A percentile compares a stretch with the other conserved stretches of the same genome.
phyloP scores from a whole-genome alignment of 2,797 vertebrate genomes.

The Pangasius mekongensis region DNA sequence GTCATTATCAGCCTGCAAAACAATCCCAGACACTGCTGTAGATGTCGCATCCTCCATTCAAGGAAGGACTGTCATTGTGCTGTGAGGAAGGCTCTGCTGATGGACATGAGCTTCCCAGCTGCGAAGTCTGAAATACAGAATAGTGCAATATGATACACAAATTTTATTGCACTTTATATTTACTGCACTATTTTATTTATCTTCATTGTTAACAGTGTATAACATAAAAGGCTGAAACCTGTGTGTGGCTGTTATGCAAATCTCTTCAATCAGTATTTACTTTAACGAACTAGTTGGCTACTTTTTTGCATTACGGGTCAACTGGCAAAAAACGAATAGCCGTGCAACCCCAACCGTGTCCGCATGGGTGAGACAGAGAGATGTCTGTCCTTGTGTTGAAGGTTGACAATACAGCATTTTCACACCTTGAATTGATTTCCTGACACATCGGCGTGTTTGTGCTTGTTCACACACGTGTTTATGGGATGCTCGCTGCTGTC shows the following conservation, averaged over 20 bases:
- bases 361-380: background rate
- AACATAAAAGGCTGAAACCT: rapidly evolving
- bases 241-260: background rate
- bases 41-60: background rate
- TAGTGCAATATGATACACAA: background rate
- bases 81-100: background rate
- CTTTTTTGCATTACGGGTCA: background rate
- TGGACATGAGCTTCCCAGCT: background rate
- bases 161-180: background rate
- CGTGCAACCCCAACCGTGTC: background rate
- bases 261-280: background rate
- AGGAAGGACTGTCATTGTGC: background rate
- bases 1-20: background rate
- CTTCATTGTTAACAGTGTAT: background rate
- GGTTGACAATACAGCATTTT: background rate
- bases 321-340: background rate
- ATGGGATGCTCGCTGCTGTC: background rate
- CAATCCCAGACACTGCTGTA: background rate
- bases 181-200: background rate
- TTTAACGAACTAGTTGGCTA: background rate
- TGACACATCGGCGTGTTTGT: constrained; percentile 25
- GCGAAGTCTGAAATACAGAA: background rate
- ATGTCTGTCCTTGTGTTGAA: background rate
- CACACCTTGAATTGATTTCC: constrained; percentile 10
- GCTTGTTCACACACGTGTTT: constrained; percentile 3